Evolutionary conservation across 2,113 vertebrate genomes (phyloP).

Genomic region (Hypocryptadius cinnamomeus): DNA sequence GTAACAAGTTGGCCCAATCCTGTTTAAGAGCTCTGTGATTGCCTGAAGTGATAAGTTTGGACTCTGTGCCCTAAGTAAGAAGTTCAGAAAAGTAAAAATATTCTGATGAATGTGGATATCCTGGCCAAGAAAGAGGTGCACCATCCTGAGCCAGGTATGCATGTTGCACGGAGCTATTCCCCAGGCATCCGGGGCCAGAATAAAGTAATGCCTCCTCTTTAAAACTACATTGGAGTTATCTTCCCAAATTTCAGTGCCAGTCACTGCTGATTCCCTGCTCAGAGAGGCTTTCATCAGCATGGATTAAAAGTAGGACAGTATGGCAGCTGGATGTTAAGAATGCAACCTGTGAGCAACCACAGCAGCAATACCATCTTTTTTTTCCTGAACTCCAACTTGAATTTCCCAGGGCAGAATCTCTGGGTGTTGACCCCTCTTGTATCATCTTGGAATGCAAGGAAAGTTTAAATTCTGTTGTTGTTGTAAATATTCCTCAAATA

Average conservation of each 20-base stretch:
- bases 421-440: neutral
- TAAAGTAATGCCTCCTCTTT: neutral
- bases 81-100: neutral
- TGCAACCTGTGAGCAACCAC: neutral
- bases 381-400: neutral
- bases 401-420: neutral
- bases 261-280: neutral
- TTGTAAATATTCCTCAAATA: neutral
- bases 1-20: neutral
- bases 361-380: neutral
- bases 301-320: neutral
- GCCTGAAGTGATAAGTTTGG: neutral
- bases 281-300: neutral
- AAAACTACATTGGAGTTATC: neutral
- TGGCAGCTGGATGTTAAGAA: neutral
- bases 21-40: neutral
- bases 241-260: neutral
- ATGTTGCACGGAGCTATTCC: rapidly evolving
- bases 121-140: neutral
- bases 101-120: no score
- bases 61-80: neutral
- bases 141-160: neutral
- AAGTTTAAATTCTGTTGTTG: neutral
- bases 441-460: neutral
- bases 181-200: neutral